These are phyloP conservation scores for Mesoligia furuncula DNA, from an alignment of 2,888 invertebrate species.

Conservation along the genomic window DNA sequence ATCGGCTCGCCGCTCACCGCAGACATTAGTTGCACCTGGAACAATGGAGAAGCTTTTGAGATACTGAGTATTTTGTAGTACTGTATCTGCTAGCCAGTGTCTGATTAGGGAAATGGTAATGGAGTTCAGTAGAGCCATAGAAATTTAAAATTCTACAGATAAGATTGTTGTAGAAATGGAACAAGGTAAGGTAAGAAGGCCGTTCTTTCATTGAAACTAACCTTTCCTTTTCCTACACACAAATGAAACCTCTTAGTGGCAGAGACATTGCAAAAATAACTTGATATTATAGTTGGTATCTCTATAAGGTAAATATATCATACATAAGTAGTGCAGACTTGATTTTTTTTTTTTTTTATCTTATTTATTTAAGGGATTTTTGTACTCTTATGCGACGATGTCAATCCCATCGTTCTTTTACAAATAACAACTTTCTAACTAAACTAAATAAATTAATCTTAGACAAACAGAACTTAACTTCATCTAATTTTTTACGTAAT, in stretches of 20 bases:
- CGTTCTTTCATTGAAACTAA: neutral
- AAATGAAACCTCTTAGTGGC: neutral
- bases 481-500: no score
- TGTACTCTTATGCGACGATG: no score
- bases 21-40: conserved; percentile 94
- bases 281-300: neutral
- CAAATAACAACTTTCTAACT: no score
- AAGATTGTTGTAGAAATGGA: neutral
- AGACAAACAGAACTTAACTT: no score
- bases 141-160: neutral
- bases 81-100: neutral
- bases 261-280: neutral
- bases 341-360: no score
- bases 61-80: neutral
- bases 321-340: neutral
- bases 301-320: neutral
- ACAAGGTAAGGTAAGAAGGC: neutral
- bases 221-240: neutral
- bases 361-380: no score
- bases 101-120: neutral
- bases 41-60: conserved; percentile 26
- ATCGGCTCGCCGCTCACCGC: conserved; percentile 86
- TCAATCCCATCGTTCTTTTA: no score
- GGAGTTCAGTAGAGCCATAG: neutral
- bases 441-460: no score